Conservation (phyloP, 2,888 invertebrate genomes). For the Phaedon cochleariae region DNA sequence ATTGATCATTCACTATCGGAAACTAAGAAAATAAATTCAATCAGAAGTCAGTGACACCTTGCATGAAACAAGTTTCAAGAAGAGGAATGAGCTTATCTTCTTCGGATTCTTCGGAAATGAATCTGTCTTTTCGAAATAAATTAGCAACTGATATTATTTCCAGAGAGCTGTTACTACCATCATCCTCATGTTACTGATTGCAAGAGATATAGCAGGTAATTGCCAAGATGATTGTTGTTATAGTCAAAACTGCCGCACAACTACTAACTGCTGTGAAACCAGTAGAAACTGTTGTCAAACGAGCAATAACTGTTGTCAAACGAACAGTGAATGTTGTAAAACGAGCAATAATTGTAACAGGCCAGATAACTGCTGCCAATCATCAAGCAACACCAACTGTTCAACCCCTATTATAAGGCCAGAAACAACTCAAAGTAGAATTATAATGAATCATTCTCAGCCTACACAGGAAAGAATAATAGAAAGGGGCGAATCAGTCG, state of each 20-base stretch:
- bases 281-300: neutral
- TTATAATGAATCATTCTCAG: too few species aligned
- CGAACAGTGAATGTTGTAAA: neutral
- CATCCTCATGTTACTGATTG: neutral
- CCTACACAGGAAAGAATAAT: neutral
- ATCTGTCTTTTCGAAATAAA: too few species aligned
- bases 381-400: neutral
- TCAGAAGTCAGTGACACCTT: too few species aligned
- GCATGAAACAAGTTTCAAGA: too few species aligned
- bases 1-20: too few species aligned
- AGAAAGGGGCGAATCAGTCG: neutral
- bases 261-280: neutral
- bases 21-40: too few species aligned
- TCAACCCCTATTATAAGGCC: slow-evolving; percentile 5
- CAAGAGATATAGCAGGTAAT: neutral
- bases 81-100: too few species aligned
- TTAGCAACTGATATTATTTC: neutral
- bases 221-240: neutral
- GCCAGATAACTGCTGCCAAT: neutral
- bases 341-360: neutral
- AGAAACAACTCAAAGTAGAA: too few species aligned
- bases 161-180: neutral
- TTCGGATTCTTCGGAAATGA: too few species aligned
- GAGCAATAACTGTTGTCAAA: neutral
- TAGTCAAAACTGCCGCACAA: neutral